Base-by-base conservation (phyloP, 2,888 invertebrate genomes). In the Julus scandinavius region DNA sequence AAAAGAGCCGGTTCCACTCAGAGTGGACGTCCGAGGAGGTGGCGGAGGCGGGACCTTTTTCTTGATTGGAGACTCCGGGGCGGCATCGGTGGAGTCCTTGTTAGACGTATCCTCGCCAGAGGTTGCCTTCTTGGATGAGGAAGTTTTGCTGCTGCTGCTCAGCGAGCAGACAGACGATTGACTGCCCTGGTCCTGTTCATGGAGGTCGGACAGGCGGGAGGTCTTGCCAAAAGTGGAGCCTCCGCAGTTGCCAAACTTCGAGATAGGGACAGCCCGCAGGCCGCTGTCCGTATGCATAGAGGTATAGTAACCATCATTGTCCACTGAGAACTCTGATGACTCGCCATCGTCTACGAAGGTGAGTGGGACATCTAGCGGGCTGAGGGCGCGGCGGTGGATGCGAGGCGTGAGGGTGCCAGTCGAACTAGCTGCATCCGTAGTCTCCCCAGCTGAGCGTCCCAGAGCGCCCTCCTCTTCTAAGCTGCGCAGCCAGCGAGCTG, bases 271-370 rank as follows among this genome's bases (percentile, higher is more conserved):
- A 2, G 87, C n/a, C 15, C 96, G 89, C 86, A 99, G 92, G 0
- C 98, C 98, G 88, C 97, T 97, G 92, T 99, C 98, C 94, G 97
- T 96, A 92, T 99, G 98, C 93, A 99, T 99, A 38, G 98, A 98
- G 0, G 99, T 99, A 92, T 98, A 99, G 92, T 98, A 99, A 9
- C 99, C 99, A 93, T 99, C 99, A 1, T 98, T 98, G 92, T 99
- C 99, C 91, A 98, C 97, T 2, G 98, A 98, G 92, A 97, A 98
- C 89, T 97, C 96, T 0, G 97, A 97, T 90, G 96, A 96, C 93
- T 97, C 97, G 87, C 96, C 95, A 91, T 97, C 97, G 92, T 97
- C 96, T 45, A 92, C 92, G 90, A 88, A 88, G 4, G 50, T 50
- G 15, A 87, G n/a, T 3, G 89, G 89, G 9, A 87, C 29, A 15